These are phyloP conservation scores for Coilia nasus DNA, from an alignment of 2,797 vertebrate genomes.

Conservation along the genomic window DNA sequence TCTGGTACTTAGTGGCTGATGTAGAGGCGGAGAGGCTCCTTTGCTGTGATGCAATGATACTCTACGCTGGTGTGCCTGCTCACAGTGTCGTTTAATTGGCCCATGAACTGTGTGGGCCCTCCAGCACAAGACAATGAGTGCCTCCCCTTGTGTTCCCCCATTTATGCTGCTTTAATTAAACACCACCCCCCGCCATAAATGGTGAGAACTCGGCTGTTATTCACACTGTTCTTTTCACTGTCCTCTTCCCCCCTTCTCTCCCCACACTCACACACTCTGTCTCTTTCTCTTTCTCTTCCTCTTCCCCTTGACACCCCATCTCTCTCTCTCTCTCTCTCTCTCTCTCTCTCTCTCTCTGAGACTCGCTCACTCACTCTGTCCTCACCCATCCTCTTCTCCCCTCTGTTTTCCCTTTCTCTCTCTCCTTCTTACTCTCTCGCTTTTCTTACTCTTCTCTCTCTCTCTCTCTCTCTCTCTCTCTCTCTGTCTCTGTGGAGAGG, in stretches of 20 bases:
- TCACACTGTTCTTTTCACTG: neutral
- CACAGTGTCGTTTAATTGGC: neutral
- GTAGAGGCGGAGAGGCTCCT: neutral
- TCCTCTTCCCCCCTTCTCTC: neutral
- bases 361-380: slow-evolving; percentile 21
- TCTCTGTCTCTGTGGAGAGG: neutral
- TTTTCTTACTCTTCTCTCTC: neutral
- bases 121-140: neutral
- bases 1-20: neutral
- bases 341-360: neutral
- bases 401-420: neutral
- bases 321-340: neutral
- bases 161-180: neutral
- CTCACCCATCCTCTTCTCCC: no score
- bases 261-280: neutral
- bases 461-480: neutral
- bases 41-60: neutral
- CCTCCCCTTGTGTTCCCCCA: neutral
- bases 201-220: neutral
- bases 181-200: neutral
- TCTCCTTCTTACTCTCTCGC: neutral
- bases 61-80: neutral
- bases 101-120: neutral
- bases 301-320: neutral
- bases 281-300: neutral